phyloP scores from a whole-genome alignment of 2,113 vertebrate species.

The Otis tarda region DNA sequence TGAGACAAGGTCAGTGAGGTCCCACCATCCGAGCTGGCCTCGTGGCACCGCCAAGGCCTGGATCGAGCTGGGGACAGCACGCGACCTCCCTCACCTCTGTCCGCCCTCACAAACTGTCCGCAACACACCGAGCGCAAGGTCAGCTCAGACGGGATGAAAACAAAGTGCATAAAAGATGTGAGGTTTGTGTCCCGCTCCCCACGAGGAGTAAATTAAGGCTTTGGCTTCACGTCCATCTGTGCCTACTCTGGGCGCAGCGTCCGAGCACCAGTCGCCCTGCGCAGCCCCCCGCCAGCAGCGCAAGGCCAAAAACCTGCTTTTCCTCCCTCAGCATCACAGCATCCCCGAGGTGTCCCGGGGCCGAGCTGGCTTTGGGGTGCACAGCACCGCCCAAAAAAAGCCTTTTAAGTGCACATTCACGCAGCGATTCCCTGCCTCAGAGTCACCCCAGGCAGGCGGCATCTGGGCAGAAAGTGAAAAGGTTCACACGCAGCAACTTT shows the following conservation, averaged over 20 bases:
- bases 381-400: neutral
- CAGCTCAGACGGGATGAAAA: neutral
- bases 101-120: fast-evolving
- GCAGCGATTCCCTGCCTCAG: neutral
- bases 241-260: fast-evolving
- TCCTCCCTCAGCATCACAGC: neutral
- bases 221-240: neutral
- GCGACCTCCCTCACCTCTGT: neutral
- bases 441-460: fast-evolving
- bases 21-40: neutral
- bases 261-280: neutral
- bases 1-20: neutral
- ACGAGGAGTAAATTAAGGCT: neutral
- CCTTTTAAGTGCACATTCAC: neutral
- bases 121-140: neutral
- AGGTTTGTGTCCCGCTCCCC: neutral
- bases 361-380: neutral
- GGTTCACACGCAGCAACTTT: neutral
- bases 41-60: neutral
- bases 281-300: neutral
- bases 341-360: neutral
- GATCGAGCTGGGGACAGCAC: fast-evolving
- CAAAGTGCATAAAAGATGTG: neutral
- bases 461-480: neutral
- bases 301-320: neutral